phyloP scores from a whole-genome alignment of 2,888 invertebrate genomes.

The Chironomus riparius region DNA sequence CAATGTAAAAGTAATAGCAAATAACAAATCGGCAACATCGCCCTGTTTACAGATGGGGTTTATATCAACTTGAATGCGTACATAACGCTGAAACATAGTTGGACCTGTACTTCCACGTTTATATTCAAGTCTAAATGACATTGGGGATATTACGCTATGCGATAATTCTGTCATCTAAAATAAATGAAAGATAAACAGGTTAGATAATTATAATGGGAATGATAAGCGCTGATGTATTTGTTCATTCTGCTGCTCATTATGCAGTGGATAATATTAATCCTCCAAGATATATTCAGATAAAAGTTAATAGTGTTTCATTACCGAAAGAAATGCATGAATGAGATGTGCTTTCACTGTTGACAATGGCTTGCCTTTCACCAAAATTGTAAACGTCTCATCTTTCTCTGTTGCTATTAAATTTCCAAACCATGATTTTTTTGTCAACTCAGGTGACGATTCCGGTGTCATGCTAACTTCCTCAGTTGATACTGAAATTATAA shows the following conservation, averaged over 20 bases:
- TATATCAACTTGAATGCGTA: constrained; percentile 87
- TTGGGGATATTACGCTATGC: constrained; percentile 96
- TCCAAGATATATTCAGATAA: not conserved
- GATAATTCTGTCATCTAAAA: constrained; percentile 85
- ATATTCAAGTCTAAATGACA: constrained; percentile 97
- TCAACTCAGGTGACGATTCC: constrained; percentile 90
- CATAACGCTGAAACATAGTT: constrained; percentile 94
- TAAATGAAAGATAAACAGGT: constrained; percentile 31
- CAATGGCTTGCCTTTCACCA: constrained; percentile 92
- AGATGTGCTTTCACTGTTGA: constrained; percentile 97
- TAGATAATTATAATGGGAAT: not conserved
- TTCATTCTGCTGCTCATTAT: not conserved
- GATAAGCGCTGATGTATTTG: not conserved
- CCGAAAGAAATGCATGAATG: constrained; percentile 96
- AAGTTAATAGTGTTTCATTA: constrained; percentile 38
- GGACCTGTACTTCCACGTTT: constrained; percentile 88
- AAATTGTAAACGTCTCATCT: constrained; percentile 93
- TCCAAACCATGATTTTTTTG: constrained; percentile 98
- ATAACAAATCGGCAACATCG: constrained; percentile 59
- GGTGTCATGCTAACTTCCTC: constrained; percentile 91
- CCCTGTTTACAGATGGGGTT: constrained; percentile 72
- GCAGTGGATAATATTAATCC: too few species aligned
- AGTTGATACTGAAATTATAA: constrained; percentile 62
- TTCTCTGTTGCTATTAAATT: constrained; percentile 94
- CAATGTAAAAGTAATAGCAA: constrained; percentile 89